Percentiles rank a stretch among this genome's conserved stretches.
phyloP scores from a whole-genome alignment of 2,797 vertebrate species.

The Decapterus maruadsi region DNA sequence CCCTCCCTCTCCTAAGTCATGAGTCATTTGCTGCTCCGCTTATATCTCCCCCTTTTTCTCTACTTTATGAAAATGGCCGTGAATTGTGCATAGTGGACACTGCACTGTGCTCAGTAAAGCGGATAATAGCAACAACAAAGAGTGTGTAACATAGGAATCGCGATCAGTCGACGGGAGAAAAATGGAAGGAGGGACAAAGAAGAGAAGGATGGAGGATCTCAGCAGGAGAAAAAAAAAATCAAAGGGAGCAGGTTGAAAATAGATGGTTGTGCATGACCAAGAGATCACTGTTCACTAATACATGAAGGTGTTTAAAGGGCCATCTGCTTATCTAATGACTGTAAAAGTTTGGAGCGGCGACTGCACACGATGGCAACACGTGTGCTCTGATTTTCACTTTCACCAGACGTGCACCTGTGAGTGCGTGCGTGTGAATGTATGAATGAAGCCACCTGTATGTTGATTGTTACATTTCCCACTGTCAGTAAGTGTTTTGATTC shows the following conservation, averaged over 20 bases:
- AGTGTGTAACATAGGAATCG: slow-evolving; percentile 61
- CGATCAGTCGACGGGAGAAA: slow-evolving; percentile 53
- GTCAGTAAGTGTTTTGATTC: slow-evolving; percentile 1
- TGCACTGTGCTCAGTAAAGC: slow-evolving; percentile 85
- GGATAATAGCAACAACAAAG: slow-evolving; percentile 83
- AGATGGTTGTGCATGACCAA: neutral
- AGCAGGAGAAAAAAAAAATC: neutral
- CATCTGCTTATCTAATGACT: neutral
- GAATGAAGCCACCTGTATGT: slow-evolving; percentile 37
- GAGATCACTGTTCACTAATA: neutral
- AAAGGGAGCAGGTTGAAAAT: neutral
- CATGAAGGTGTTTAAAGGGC: neutral
- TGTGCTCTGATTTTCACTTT: slow-evolving; percentile 37
- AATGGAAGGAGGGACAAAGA: slow-evolving; percentile 28
- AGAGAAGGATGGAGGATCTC: neutral
- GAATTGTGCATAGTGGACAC: slow-evolving; percentile 87
- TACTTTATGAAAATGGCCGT: slow-evolving; percentile 88
- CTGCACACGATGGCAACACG: slow-evolving; percentile 19
- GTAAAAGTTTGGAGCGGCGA: slow-evolving; percentile 2
- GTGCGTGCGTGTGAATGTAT: neutral
- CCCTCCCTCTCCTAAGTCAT: slow-evolving; percentile 82
- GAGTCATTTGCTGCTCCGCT: slow-evolving; percentile 95
- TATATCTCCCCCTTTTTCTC: slow-evolving; percentile 89
- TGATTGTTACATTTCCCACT: neutral
- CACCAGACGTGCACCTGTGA: slow-evolving; percentile 2